Base-by-base conservation (phyloP, 1,140 invertebrate species). In the Diabrotica virgifera region DNA sequence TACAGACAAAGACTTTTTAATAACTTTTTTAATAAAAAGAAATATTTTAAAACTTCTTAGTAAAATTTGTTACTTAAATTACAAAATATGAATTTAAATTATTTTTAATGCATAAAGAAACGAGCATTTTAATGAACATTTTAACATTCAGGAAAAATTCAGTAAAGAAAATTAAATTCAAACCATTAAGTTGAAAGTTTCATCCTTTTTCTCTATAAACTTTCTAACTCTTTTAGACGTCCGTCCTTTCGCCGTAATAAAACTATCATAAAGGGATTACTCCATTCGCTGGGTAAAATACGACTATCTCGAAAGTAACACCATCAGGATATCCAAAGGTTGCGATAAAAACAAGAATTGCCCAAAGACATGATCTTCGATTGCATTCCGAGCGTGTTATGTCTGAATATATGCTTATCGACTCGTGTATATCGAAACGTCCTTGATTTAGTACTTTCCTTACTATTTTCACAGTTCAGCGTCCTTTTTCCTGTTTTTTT, bases 261-360 rank as follows among this genome's bases (percentile, higher is more conserved):
- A 46, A 46, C 8, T n/a, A 46, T 46, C 40, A 46, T 46, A 46
- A 46, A 46, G 40, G n/a, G 40, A 46, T 46, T 46, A 46, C 40
- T 46, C n/a, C 40, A 46, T 46, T 46, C n/a, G n/a, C 6, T 46
- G 40, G 40, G 6, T 10, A 46, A n/a, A n/a, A 46, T 46, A 2
- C 24, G 24, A 24, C 24, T 24, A 24, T 24, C 24, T 24, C 24
- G 24, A 24, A 24, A 24, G 40, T 8, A 46, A n/a, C 40, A 46
- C n/a, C 40, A n/a, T 46, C n/a, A 46, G n/a, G n/a, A 46, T 46
- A 8, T 46, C 40, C 40, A 46, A 46, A n/a, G 40, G 40, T 24
- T 46, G 40, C 8, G 40, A 46, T 46, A 46, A 46, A 46, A n/a
- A 46, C 8, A 46, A 46, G 6, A 46, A 46, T 46, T n/a, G 40